A percentile compares a stretch with the other conserved stretches of the same genome.
phyloP scores from a whole-genome alignment of 2,797 vertebrate species.

The Thaleichthys pacificus region DNA sequence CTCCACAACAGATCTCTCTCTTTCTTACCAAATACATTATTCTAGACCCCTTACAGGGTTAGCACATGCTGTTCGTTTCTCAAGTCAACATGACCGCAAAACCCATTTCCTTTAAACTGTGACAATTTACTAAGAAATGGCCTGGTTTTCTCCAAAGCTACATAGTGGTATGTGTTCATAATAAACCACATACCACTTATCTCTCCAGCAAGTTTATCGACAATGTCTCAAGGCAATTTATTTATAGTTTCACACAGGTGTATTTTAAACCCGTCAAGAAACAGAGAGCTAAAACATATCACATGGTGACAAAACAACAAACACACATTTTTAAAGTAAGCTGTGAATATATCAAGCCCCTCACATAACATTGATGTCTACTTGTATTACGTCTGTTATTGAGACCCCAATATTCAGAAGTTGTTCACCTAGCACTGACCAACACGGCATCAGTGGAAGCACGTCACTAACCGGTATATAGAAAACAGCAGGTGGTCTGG shows the following conservation, averaged over 20 bases:
- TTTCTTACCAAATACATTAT: background rate
- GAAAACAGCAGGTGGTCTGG: too few species aligned
- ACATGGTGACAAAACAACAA: too few species aligned
- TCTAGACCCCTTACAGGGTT: background rate
- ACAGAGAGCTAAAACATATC: background rate
- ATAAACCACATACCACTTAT: constrained; percentile 1
- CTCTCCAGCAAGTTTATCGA: background rate
- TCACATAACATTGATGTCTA: too few species aligned
- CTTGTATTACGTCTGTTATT: too few species aligned
- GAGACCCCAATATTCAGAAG: too few species aligned
- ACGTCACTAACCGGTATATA: too few species aligned
- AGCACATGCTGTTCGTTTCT: background rate
- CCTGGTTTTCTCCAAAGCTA: background rate
- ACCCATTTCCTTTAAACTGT: constrained; percentile 3
- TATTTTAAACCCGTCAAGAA: background rate
- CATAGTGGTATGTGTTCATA: background rate
- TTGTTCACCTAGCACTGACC: too few species aligned
- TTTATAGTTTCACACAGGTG: constrained; percentile 4
- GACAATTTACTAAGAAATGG: constrained; percentile 8
- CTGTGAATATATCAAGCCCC: too few species aligned
- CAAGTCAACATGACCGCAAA: constrained; percentile 1
- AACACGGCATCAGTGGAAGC: too few species aligned
- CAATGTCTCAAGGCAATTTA: background rate
- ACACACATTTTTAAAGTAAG: too few species aligned
- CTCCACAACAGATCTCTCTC: background rate